A percentile compares a stretch with the other conserved stretches of the same genome.
Conservation (phyloP, 2,113 vertebrate species). For the Gobiocypris rarus region DNA sequence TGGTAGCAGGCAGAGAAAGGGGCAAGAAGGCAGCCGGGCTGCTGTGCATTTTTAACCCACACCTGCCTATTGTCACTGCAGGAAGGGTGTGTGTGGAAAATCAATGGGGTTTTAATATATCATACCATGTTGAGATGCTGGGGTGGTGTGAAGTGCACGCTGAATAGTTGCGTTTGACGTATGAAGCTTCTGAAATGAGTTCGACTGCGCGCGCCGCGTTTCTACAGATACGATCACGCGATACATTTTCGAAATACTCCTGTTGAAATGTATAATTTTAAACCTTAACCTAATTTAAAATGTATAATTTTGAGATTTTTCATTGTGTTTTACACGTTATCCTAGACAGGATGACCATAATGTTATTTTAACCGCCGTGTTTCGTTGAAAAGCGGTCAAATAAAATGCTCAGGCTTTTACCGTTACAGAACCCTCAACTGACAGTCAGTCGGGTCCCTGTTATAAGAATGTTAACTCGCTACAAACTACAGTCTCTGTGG, state of each 20-base stretch:
- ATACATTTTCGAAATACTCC: not conserved
- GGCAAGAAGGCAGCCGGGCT: constrained; percentile 10
- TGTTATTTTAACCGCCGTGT: not conserved
- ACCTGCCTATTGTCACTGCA: constrained; percentile 31
- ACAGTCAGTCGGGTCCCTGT: not conserved
- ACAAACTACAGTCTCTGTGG: not conserved
- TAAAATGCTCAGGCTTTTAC: not conserved
- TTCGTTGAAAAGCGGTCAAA: not conserved
- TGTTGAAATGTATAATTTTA: not conserved
- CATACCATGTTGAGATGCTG: constrained; percentile 1
- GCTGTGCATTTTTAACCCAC: constrained; percentile 40
- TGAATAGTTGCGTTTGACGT: constrained; percentile 52
- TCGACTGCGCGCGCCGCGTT: constrained; percentile 30
- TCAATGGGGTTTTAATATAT: not conserved
- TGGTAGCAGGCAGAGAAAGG: constrained; percentile 9
- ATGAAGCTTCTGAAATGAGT: constrained; percentile 45
- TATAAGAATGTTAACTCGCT: not conserved
- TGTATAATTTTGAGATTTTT: not conserved
- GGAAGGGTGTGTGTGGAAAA: constrained; percentile 10
- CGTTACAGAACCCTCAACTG: not conserved
- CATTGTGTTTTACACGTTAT: constrained; percentile 1
- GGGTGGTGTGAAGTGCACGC: constrained; percentile 25
- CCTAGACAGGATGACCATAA: constrained; percentile 10
- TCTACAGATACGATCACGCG: not conserved
- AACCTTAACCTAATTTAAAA: not conserved